Base-by-base conservation (phyloP, 1,140 invertebrate species). In the Pachyrhynchus sulphureomaculatus region DNA sequence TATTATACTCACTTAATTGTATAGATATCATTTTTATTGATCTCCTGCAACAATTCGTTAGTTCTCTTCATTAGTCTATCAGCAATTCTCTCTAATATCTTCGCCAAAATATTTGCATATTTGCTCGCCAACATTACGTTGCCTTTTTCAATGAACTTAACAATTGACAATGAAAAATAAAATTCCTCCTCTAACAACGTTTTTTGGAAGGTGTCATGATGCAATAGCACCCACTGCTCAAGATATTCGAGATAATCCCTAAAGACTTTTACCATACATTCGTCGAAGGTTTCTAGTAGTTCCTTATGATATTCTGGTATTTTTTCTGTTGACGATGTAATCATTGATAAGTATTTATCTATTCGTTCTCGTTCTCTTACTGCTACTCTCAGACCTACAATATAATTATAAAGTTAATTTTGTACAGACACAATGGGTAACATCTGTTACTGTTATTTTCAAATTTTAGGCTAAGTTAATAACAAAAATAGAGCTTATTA, bases 141-240 rank as follows among this genome's bases (percentile, higher is more conserved):
- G 52, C 87, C 89, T 44, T 84, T 83, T 10, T 82, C 81, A 41
- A 92, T 87, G 78, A 88, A 82, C 4, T 84, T 82, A 64, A 85
- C 85, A 26, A 89, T 84, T 1, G 81, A 75, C 69, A 87, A 86
- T 0, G 88, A 85, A 70, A 91, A 92, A 51, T 78, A 80, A 89
- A 90, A 92, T 68, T 92, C 90, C 64, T 89, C 86, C 73, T 91
- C 88, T n/a, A 92, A 78, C 8, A 88, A 80, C 69, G 85, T 89
- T 69, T 90, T 91, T 64, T 89, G 84, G 37, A 87, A 84, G 47
- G 88, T 82, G 45, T 87, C 83, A 17, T 64, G 53, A 62, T 88
- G 84, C 2, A 88, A 79, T 70, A 86, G 75, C 13, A 90, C 84
- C 85, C 88, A 88, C 62, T 85, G 83, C 64, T 88, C 82, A 29